phyloP scores from a whole-genome alignment of 35 echinoderm and acorn worm genomes.

The Apostichopus japonicus region DNA sequence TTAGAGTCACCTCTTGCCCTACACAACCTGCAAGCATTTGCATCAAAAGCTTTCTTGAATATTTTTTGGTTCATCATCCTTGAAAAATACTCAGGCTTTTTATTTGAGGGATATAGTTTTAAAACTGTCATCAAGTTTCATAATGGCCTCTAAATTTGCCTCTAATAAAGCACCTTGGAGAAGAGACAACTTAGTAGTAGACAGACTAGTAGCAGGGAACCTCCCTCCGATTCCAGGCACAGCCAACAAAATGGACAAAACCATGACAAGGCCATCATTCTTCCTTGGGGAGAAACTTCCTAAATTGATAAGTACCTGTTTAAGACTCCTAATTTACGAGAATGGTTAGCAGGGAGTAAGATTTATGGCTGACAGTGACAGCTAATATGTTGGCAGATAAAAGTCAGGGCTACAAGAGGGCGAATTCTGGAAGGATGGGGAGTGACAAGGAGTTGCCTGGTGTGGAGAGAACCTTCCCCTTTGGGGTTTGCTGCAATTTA shows the following conservation, averaged over 20 bases:
- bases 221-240: neutral
- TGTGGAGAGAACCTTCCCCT: neutral
- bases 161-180: conserved; percentile 27
- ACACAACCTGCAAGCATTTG: neutral
- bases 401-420: conserved; percentile 30
- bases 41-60: neutral
- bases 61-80: neutral
- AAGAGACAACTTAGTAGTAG: neutral
- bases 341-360: neutral
- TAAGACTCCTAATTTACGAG: conserved; percentile 50
- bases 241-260: neutral
- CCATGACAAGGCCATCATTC: neutral
- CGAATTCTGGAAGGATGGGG: neutral
- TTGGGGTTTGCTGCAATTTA: conserved; percentile 13
- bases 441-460: conserved; percentile 2
- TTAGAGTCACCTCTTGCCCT: neutral
- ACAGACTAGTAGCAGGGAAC: neutral
- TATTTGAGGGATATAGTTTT: neutral
- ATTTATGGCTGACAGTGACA: conserved; percentile 37
- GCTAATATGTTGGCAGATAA: conserved; percentile 47
- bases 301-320: conserved; percentile 48
- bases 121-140: conserved; percentile 50
- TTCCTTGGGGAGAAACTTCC: neutral
- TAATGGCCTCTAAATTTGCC: conserved; percentile 29
- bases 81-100: neutral